These are phyloP conservation scores for Ceratitis capitata DNA, from an alignment of 1,140 invertebrate genomes.

Conservation along the genomic window DNA sequence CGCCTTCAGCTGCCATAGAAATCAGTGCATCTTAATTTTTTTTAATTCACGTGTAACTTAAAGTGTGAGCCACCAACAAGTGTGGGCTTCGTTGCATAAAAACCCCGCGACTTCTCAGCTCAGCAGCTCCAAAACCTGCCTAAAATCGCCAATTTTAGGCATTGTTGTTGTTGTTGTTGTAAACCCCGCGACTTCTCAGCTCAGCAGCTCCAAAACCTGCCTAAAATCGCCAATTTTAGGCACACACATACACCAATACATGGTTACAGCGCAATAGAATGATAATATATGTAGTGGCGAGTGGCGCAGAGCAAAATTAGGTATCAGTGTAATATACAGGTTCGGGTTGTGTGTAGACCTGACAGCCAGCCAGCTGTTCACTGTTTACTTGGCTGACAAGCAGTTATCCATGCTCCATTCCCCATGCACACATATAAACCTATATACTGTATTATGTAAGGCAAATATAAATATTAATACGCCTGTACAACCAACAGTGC, in stretches of 20 bases:
- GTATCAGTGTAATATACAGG: background rate
- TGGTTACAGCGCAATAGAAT: background rate
- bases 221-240: background rate
- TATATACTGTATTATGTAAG: background rate
- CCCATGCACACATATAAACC: background rate
- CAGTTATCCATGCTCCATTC: too few species aligned
- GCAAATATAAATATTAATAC: background rate
- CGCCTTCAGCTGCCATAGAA: too few species aligned
- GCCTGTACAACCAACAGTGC: background rate
- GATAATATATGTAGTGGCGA: background rate
- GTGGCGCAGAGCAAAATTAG: background rate
- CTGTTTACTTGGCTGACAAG: background rate
- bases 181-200: background rate
- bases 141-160: background rate
- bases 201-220: background rate
- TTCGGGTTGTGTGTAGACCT: background rate
- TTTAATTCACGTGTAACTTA: too few species aligned
- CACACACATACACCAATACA: background rate
- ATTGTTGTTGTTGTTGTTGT: too few species aligned
- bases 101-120: background rate
- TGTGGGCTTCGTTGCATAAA: too few species aligned
- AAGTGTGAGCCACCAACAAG: too few species aligned
- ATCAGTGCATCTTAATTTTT: too few species aligned
- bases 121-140: background rate
- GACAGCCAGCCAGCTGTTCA: background rate